These are phyloP conservation scores for Euleptes europaea DNA, from an alignment of 2,113 vertebrate species.

Conservation along the genomic window DNA sequence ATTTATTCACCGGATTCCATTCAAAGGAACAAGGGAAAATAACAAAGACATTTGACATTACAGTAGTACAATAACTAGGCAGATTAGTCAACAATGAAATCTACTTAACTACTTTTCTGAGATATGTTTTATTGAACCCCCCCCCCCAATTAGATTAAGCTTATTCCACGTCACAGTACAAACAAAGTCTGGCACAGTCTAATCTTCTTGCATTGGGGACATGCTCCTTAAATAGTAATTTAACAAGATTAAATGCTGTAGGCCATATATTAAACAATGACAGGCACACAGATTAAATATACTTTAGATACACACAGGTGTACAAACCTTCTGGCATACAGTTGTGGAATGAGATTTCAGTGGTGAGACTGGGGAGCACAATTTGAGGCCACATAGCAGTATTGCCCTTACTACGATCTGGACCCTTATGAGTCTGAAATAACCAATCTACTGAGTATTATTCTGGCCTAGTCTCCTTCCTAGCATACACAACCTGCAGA, in stretches of 20 bases:
- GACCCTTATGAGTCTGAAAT: not conserved
- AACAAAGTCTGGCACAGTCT: constrained; percentile 38
- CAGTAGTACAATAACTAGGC: accelerated
- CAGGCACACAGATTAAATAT: constrained; percentile 13
- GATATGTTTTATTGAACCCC: constrained; percentile 13
- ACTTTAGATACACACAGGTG: accelerated
- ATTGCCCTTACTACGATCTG: not conserved
- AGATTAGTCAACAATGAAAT: not conserved
- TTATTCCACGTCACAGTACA: constrained; percentile 26
- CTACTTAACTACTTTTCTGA: not conserved
- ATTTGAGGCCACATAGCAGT: not conserved
- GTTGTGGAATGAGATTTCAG: not conserved
- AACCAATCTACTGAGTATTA: not conserved
- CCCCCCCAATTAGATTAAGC: constrained; percentile 16
- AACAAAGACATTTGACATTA: not conserved
- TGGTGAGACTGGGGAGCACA: not conserved
- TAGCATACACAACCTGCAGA: not conserved
- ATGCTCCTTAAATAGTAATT: constrained; percentile 36
- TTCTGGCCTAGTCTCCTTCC: not conserved
- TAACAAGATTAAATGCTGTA: constrained; percentile 58
- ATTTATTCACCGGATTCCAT: constrained; percentile 18
- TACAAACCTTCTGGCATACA: not conserved
- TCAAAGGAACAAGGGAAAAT: not conserved
- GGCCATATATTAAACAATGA: constrained; percentile 46
- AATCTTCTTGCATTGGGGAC: constrained; percentile 52